Base-by-base conservation (phyloP, 2,888 invertebrate species). In the Heliothis peltigera region DNA sequence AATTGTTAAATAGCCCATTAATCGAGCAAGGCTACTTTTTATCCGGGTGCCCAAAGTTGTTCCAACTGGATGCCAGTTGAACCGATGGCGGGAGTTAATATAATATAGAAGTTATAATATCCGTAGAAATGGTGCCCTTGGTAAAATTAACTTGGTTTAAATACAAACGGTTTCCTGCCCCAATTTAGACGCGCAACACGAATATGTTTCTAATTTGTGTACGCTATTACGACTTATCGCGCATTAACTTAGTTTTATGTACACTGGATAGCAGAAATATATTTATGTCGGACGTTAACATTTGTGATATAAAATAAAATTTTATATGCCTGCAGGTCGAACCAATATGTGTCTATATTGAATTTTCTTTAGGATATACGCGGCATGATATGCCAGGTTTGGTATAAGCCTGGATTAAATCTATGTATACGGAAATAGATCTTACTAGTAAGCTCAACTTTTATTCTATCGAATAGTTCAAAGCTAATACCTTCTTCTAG, bases 401-500 rank as follows among this genome's bases (percentile, higher is more conserved):
- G 35, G 35, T 15, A 35, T 15, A 12, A 15, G 15, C 15, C 35
- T 15, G 35, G 35, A 0, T 5, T 39, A 39, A 39, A 39, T 39
- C n/a, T 32, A 8, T 10, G 10, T 12, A 32, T 10, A 10, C 10
- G 32, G 32, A 8, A 10, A 3, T 10, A 10, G 10, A 10, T 10
- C 32, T 12, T 32, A 32, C 32, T 32, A 3, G 3, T 12, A 32
- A 10, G n/a, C 15, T 32, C 21, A 18, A 7, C 0, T 43, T 25
- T 25, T 8, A 10, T 21, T n/a, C 25, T 10, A 12, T 39, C 4
- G 22, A 2, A 22, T 53, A 7, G 15, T 12, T 4, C 39, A 17
- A 57, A 57, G 10, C 8, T 49, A 4, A 15, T 32, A 7, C 47
- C 18, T 79, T 71, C 19, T 39, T 47, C 75, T 95, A 98, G 98